These are phyloP conservation scores for Dolichoris vasculosae DNA, from an alignment of 1,140 invertebrate genomes.

Conservation along the genomic window DNA sequence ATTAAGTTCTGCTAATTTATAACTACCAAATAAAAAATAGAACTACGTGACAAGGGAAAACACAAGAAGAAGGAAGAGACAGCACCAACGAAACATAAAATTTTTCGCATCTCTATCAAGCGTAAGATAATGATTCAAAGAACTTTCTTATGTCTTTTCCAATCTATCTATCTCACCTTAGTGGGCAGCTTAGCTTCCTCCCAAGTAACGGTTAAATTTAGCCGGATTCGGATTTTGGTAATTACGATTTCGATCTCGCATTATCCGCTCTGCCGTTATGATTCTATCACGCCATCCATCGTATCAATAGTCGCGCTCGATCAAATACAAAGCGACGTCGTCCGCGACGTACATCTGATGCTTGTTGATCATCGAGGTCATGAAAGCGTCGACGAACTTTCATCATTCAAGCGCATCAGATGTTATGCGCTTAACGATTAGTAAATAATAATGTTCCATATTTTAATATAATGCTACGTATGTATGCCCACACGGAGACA, in stretches of 20 bases:
- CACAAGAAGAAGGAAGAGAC: neutral
- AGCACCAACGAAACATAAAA: neutral
- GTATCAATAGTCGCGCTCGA: neutral
- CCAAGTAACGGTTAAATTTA: neutral
- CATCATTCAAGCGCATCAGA: conserved; percentile 15
- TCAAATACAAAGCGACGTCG: no score
- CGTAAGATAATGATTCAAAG: neutral
- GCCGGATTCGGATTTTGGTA: neutral
- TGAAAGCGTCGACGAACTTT: neutral
- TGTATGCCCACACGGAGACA: neutral
- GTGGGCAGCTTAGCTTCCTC: no score
- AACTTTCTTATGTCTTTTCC: neutral
- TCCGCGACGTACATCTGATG: no score
- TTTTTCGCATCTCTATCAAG: neutral
- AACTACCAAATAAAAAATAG: neutral
- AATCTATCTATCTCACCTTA: neutral
- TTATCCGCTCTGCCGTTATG: neutral
- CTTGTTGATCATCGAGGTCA: neutral
- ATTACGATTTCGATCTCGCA: neutral
- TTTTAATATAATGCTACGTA: conserved; percentile 56
- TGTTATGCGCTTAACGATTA: conserved; percentile 57
- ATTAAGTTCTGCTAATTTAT: no score
- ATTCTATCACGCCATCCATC: neutral
- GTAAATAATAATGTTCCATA: conserved; percentile 53
- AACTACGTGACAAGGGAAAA: neutral